Base-by-base conservation (phyloP, 2,113 vertebrate genomes). In the Recurvirostra avosetta region DNA sequence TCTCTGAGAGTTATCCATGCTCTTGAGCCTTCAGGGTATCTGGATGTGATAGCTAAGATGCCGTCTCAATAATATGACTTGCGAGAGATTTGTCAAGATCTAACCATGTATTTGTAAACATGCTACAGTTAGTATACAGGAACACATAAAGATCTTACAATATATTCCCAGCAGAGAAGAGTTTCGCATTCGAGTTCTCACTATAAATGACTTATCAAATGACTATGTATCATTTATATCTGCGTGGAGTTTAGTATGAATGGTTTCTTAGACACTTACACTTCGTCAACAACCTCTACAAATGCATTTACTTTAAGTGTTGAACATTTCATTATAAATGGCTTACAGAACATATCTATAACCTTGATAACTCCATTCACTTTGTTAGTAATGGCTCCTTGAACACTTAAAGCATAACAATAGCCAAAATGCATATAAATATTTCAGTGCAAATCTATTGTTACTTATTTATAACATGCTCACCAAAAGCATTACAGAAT, bases 391-490 rank as follows among this genome's bases (percentile, higher is more conserved):
- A 98, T 97, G 94, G 91, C 76, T 98, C 94, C 92, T 95, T 73
- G 77, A 97, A 97, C 94, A 94, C 89, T 97, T 97, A 97, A 92
- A 96, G 94, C 96, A 96, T 97, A 97, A 97, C 98, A 98, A 97
- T 97, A 97, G 96, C 97, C 86, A 81, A 89, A 91, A 97, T 40
- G 40, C 36, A 76, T 92, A 97, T 98, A 97, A 98, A 98, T 98
- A 98, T 98, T 98, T 98, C 97, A 98, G 96, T 61, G 91, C 78
- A 91, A 96, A 95, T 96, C 96, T 96, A 96, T 96, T 97, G 97
- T 98, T 98, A 98, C 90, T 98, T 98, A 98, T 98, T 98, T 97
- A 98, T 97, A 98, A 96, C 93, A 89, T 95, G 84, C 95, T 95
- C 96, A 97, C 97, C 95, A 95, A 97, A 98, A 98, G 96, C 96